Percentiles rank a stretch among this genome's conserved stretches.
phyloP scores from a whole-genome alignment of 2,888 invertebrate species.

The Heliconius aoede region DNA sequence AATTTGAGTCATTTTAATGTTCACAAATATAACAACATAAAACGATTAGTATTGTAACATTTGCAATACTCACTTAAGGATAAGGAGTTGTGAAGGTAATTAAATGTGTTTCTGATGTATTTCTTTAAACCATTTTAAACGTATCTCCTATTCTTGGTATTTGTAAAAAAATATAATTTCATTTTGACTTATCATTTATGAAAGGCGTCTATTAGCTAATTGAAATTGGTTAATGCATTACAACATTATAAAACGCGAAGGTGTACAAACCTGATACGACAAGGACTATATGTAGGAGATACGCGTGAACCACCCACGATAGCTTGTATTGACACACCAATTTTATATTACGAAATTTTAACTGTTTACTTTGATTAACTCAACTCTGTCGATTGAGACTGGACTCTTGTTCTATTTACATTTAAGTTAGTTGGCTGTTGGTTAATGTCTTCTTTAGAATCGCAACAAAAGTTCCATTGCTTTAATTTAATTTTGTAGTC shows the following conservation, averaged over 20 bases:
- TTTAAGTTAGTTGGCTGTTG: background rate
- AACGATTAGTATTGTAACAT: background rate
- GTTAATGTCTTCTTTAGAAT: conserved; percentile 12
- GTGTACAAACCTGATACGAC: conserved; percentile 29
- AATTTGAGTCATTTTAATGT: conserved; percentile 25
- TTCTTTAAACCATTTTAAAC: background rate
- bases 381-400: background rate
- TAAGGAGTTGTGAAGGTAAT: background rate
- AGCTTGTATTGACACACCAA: conserved; percentile 12
- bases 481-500: conserved; percentile 21
- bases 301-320: conserved; percentile 28
- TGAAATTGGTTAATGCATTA: background rate
- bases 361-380: conserved; percentile 1
- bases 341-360: conserved; percentile 10
- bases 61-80: background rate
- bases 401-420: conserved; percentile 20
- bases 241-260: conserved; percentile 2
- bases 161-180: background rate
- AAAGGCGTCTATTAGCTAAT: background rate
- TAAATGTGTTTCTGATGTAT: background rate
- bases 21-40: background rate
- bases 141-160: background rate
- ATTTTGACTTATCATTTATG: background rate
- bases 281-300: conserved; percentile 34
- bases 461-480: conserved; percentile 14